Evolutionary conservation across 2,888 invertebrate genomes (phyloP), one percentile per base, ranked within the genome.

Genomic region (Phengaris arion): DNA sequence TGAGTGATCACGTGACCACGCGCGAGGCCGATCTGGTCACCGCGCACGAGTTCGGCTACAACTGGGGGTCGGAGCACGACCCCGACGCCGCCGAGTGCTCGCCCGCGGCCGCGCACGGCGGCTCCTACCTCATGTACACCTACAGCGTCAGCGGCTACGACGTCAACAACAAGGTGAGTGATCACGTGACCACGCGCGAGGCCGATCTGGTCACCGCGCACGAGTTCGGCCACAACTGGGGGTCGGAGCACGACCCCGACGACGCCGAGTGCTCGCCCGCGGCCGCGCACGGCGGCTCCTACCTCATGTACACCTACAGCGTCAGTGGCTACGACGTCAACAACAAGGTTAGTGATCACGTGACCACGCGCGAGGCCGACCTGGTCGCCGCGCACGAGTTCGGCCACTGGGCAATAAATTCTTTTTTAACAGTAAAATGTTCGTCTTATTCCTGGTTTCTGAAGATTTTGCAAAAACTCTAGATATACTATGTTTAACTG

Each of bases 1-100:
- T 97, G 88, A 10, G 78, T 77, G 59, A 12, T 72, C 52, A 52
- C 35, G 52, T 22, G 51, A 35, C 48, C 52, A 51, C 51, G 51
- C 12, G 48, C n/a, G 99, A 99, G 93, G 99, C 99, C 0, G 98
- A 98, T 90, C 92, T 99, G 78, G 99, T 99, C 64, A 99, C 99
- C 13, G 98, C 99, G 75, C 98, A 98, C 88, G 98, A 98, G 91
- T 98, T 98, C 92, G 99, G 99, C 2, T 99, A 99, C 90, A 99
- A 99, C 93, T 99, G 98, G 98, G 99, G 99, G 77, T 98, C 98
- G 6, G 98, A 98, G 87, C 99, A 99, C 88, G 99, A 99, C 94
- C 98, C 99, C 2, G 98, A 98, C 87, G 97, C 98, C 83, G 96
- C 97, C 4, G 98, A 98, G 92, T 99, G 99, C 89, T 98, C 98